Base-by-base conservation (phyloP, 2,797 vertebrate genomes). In the Meda fulgida region DNA sequence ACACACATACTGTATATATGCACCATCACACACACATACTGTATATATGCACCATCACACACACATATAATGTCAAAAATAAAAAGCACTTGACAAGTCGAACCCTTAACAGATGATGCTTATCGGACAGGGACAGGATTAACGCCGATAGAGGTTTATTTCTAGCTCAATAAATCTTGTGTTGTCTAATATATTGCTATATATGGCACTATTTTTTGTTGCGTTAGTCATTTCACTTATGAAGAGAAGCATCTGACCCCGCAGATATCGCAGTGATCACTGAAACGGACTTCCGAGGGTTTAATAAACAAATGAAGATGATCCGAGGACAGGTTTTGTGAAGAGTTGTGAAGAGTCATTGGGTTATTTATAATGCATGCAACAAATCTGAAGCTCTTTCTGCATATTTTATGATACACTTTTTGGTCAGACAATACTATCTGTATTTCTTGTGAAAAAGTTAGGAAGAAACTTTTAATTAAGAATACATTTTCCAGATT, bases 101-200 rank as follows among this genome's bases (percentile, higher is more conserved):
- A 66, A 76, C 58, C 19, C 31, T 48, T 29, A 36, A 58, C 13
- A 51, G 23, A 83, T n/a, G 21, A 75, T 65, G 81, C 81, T 51
- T 65, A 75, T 82, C 38, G 40, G 69, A 82, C 70, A 73, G 80
- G 26, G 81, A 75, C 38, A 21, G 40, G 58, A 55, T 36, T 18
- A 38, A 16, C 34, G 9, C 53, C 73, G 80, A 51, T 66, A 26
- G 71, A 80, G 38, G 70, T 80, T 86, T 87, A 51, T 82, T 82
- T 67, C n/a, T 69, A 80, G 88, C 78, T 70, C 73, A 79, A 55
- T 81, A 58, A 86, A 87, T 71, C 84, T 86, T 11, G 36, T 40
- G 53, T 83, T 76, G 85, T 85, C 76, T 88, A 89, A 88, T 89
- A 83, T 83, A 89, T 38, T 85, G 86, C 65, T 73, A 70, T 88